Evolutionary conservation across 2,113 vertebrate genomes (phyloP).

Genomic region (Silurus glanis): DNA sequence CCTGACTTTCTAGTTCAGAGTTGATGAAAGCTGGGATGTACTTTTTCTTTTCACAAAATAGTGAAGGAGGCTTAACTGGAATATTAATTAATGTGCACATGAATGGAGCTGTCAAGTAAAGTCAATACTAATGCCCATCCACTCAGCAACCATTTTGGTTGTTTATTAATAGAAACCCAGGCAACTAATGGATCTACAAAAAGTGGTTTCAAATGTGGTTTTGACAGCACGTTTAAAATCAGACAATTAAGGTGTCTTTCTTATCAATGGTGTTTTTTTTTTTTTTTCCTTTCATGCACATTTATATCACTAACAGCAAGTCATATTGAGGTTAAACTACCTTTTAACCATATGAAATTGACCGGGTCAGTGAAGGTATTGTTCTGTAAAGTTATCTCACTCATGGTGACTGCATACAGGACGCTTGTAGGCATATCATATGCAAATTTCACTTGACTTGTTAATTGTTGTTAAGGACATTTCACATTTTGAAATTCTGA

Average conservation of each 20-base stretch:
- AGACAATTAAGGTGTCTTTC: neutral
- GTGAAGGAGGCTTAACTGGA: neutral
- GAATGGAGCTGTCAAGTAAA: neutral
- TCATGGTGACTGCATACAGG: neutral
- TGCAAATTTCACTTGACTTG: neutral
- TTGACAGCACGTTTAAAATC: neutral
- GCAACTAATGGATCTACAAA: neutral
- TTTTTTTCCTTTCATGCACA: too few relatives aligned
- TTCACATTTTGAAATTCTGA: neutral
- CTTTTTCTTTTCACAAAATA: neutral
- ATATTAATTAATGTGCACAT: neutral
- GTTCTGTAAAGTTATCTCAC: neutral
- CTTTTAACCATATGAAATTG: too few relatives aligned
- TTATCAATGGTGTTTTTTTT: neutral
- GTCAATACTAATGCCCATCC: neutral
- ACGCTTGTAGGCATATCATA: neutral
- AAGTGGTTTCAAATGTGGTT: neutral
- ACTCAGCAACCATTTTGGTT: neutral
- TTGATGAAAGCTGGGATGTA: neutral
- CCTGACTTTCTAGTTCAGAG: neutral
- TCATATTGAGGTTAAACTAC: too few relatives aligned
- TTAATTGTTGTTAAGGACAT: neutral
- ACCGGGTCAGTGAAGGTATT: neutral
- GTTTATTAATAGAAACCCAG: neutral
- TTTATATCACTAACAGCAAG: too few relatives aligned